Evolutionary conservation across 2,797 vertebrate genomes (phyloP).

Genomic region (Aeoliscus strigatus): DNA sequence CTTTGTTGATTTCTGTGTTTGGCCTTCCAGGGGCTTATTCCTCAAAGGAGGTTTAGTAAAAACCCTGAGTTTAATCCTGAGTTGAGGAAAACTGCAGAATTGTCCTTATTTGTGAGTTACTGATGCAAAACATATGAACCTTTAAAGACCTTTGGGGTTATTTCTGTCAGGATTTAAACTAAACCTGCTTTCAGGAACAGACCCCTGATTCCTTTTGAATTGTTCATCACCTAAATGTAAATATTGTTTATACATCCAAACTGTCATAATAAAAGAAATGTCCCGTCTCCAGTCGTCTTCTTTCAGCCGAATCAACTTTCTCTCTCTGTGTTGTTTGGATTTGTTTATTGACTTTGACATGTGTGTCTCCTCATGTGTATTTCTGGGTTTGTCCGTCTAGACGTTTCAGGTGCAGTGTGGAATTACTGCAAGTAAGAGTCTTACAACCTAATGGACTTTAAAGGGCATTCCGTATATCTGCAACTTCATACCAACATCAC

Average conservation of each 20-base stretch:
- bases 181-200: no score
- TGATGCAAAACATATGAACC: no score
- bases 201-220: no score
- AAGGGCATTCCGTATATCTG: slow-evolving; percentile 28
- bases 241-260: slow-evolving; percentile 69
- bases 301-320: not conserved
- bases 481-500: no score
- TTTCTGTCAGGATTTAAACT: no score
- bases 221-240: slow-evolving; percentile 57
- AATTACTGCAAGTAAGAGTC: slow-evolving; percentile 67
- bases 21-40: no score
- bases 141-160: no score
- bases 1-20: slow-evolving; percentile 48
- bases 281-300: slow-evolving; percentile 26
- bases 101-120: no score
- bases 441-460: slow-evolving; percentile 67
- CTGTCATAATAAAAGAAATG: slow-evolving; percentile 61
- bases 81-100: no score
- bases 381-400: slow-evolving; percentile 55
- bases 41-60: no score
- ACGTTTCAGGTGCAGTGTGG: slow-evolving; percentile 33
- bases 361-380: slow-evolving; percentile 42
- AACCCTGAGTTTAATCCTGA: no score
- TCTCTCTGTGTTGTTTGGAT: not conserved
- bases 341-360: slow-evolving; percentile 35